These are phyloP conservation scores for Echinometra lucunter DNA, from an alignment of 53 echinoderm and acorn worm genomes.

Conservation along the genomic window DNA sequence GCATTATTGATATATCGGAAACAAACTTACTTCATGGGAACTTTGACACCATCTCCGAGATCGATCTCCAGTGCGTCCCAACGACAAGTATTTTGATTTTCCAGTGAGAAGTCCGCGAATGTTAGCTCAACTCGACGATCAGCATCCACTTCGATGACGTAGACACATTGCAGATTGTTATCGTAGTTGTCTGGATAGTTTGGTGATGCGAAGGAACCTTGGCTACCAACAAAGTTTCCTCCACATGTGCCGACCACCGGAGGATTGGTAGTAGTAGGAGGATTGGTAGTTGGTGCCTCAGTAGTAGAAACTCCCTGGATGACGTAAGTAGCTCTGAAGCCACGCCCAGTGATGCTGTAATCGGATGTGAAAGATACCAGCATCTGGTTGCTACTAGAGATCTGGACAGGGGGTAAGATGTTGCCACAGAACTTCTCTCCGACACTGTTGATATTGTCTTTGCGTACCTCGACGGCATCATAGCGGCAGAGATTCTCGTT, in stretches of 20 bases:
- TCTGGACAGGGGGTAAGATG: slow-evolving; percentile 49
- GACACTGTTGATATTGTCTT: slow-evolving; percentile 1
- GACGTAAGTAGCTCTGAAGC: slow-evolving; percentile 71
- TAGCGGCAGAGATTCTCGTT: slow-evolving; percentile 10
- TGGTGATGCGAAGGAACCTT: slow-evolving; percentile 65
- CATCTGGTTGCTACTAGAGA: slow-evolving; percentile 66
- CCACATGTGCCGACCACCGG: slow-evolving; percentile 65
- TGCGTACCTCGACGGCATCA: slow-evolving; percentile 60
- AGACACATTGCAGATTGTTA: slow-evolving; percentile 47
- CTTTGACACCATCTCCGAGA: slow-evolving; percentile 57
- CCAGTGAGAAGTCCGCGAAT: slow-evolving; percentile 20
- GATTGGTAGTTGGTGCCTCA: background rate
- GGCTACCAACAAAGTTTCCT: slow-evolving; percentile 56
- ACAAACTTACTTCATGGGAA: slow-evolving; percentile 61
- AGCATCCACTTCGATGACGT: slow-evolving; percentile 71
- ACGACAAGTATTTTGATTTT: slow-evolving; percentile 19
- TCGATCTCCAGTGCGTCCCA: slow-evolving; percentile 48
- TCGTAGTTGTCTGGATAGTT: slow-evolving; percentile 70
- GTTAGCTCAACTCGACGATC: slow-evolving; percentile 61
- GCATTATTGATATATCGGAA: background rate
- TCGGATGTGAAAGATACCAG: slow-evolving; percentile 70
- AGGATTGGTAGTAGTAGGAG: slow-evolving; percentile 29
- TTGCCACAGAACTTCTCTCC: slow-evolving; percentile 70
- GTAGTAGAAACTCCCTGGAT: slow-evolving; percentile 29
- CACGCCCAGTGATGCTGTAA: slow-evolving; percentile 66